phyloP scores from a whole-genome alignment of 2,797 vertebrate species.

The Xenopus petersii region DNA sequence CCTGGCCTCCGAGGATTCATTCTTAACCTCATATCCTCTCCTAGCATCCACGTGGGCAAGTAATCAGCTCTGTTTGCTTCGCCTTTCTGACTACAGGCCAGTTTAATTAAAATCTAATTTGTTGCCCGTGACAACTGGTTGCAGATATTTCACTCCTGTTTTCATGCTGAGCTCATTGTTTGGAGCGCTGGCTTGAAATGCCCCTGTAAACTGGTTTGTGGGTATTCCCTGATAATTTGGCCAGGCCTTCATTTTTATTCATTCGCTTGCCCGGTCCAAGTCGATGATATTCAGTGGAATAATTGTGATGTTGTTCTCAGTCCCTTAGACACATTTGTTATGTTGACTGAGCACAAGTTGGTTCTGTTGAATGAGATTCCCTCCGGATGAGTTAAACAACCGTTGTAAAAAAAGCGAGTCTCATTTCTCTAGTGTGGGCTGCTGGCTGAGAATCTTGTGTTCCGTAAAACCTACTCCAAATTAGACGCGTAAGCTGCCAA shows the following conservation, averaged over 20 bases:
- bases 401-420: background rate
- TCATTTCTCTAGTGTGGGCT: constrained; percentile 4
- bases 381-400: constrained; percentile 20
- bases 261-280: background rate
- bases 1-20: constrained; percentile 26
- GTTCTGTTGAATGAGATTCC: constrained; percentile 14
- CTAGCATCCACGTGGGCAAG: constrained; percentile 24
- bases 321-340: constrained; percentile 16
- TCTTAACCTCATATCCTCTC: constrained; percentile 44
- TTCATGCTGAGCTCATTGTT: constrained; percentile 26
- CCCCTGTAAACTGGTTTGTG: constrained; percentile 1
- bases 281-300: constrained; percentile 18
- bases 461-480: constrained; percentile 15
- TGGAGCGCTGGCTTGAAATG: constrained; percentile 24
- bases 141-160: constrained; percentile 28
- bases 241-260: background rate
- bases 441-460: constrained; percentile 6
- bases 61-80: constrained; percentile 20
- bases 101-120: constrained; percentile 47
- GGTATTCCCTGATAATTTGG: constrained; percentile 4
- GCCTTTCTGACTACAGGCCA: constrained; percentile 42
- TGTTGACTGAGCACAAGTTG: constrained; percentile 2
- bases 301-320: constrained; percentile 13
- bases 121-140: constrained; percentile 43
- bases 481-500: constrained; percentile 15